Conservation (phyloP, 1,140 invertebrate species). For the Brachionus plicatilis region DNA sequence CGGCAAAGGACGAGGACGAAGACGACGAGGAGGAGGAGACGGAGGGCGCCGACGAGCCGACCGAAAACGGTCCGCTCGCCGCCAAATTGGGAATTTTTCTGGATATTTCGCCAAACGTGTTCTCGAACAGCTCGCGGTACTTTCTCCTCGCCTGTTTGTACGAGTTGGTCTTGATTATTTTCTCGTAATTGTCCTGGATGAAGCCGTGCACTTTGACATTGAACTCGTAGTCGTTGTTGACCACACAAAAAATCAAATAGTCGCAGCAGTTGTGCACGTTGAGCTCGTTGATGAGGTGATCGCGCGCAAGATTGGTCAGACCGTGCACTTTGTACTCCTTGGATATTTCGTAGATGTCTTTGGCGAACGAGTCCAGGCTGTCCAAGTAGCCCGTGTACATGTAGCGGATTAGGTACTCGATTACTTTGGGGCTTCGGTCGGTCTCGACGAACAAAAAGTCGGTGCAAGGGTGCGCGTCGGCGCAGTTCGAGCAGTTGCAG, state of each 20-base stretch:
- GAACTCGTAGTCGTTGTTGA: constrained; percentile 35
- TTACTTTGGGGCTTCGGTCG: constrained; percentile 20
- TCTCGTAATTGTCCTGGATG: constrained; percentile 33
- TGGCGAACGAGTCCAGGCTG: constrained; percentile 5
- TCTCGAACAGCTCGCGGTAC: constrained; percentile 36
- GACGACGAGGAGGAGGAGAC: background rate
- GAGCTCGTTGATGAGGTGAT: constrained; percentile 30
- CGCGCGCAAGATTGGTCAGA: constrained; percentile 24
- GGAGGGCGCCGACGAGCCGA: background rate
- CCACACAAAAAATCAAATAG: constrained; percentile 37
- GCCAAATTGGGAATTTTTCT: background rate
- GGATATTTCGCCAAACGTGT: constrained; percentile 30
- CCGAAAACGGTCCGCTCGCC: background rate
- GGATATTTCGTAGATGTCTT: constrained; percentile 36
- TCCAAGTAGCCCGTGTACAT: constrained; percentile 39
- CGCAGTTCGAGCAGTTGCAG: background rate
- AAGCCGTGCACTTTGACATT: constrained; percentile 6
- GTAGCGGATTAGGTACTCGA: constrained; percentile 25
- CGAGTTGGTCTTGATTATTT: constrained; percentile 19
- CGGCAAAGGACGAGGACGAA: background rate
- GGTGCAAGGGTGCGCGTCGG: background rate
- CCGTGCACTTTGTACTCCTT: constrained; percentile 40
- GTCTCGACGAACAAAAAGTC: constrained; percentile 29
- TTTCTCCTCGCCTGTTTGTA: constrained; percentile 32
- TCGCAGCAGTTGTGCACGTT: constrained; percentile 36